Evolutionary conservation across 1,140 invertebrate genomes (phyloP).

Genomic region (Triops longicaudatus): DNA sequence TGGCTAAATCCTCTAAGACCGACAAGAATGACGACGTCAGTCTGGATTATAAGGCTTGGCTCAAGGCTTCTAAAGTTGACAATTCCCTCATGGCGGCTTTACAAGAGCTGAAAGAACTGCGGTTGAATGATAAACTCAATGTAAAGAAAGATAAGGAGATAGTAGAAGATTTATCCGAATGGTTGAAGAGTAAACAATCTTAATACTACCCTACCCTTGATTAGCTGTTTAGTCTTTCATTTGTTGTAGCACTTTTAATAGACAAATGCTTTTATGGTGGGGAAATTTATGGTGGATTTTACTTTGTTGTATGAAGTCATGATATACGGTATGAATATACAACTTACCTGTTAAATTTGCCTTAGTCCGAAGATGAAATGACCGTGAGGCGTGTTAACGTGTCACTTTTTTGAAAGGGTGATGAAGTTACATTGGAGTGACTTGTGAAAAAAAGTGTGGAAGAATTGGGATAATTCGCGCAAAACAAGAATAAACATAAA

Average conservation of each 20-base stretch:
- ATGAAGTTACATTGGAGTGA: too few species aligned
- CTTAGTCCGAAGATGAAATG: too few species aligned
- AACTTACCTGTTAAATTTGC: neutral
- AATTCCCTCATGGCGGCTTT: neutral
- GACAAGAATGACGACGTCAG: neutral
- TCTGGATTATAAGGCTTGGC: neutral
- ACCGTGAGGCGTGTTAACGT: too few species aligned
- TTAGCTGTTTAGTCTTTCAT: too few species aligned
- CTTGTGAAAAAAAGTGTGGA: too few species aligned
- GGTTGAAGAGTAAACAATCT: neutral
- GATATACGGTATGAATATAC: neutral
- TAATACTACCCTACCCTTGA: neutral
- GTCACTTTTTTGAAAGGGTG: too few species aligned
- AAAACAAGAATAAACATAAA: too few species aligned
- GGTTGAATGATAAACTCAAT: neutral
- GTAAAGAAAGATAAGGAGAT: neutral
- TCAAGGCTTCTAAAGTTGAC: neutral
- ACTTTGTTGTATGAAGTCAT: neutral
- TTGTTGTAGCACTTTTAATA: neutral
- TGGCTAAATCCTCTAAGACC: neutral
- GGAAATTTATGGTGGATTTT: neutral
- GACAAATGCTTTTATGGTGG: neutral
- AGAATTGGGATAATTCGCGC: too few species aligned
- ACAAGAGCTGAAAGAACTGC: neutral
- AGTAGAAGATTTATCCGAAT: conserved; percentile 2